phyloP scores from a whole-genome alignment of 2,888 invertebrate genomes.

The Thelaira solivaga region DNA sequence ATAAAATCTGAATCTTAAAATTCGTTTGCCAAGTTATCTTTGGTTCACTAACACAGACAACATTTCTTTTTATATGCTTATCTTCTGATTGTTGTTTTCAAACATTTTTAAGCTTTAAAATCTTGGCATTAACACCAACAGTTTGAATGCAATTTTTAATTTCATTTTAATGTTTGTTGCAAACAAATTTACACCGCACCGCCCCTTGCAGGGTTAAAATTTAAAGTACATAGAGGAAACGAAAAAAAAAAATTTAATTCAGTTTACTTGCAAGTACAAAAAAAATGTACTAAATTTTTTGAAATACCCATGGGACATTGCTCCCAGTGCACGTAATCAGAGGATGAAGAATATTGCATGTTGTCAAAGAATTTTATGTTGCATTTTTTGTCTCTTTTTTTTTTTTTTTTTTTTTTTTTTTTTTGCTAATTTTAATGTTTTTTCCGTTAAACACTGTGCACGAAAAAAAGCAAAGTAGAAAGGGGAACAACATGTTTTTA shows the following conservation, averaged over 20 bases:
- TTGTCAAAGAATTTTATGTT: conserved; percentile 22
- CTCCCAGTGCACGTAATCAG: conserved; percentile 9
- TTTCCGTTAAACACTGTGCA: neutral
- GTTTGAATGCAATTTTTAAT: too few species aligned
- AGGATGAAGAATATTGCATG: conserved; percentile 19
- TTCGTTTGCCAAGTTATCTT: too few species aligned
- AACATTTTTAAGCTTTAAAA: too few species aligned
- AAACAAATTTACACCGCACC: neutral
- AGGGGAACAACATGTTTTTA: conserved; percentile 23
- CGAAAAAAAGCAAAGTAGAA: neutral
- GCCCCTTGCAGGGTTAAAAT: neutral
- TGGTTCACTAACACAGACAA: too few species aligned
- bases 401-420: neutral
- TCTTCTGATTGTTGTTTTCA: too few species aligned
- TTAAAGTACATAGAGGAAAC: too few species aligned
- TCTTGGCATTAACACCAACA: too few species aligned
- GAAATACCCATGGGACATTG: conserved; percentile 31
- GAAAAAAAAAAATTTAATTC: too few species aligned
- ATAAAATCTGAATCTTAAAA: too few species aligned
- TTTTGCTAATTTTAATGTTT: neutral
- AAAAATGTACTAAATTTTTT: neutral
- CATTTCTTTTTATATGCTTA: too few species aligned
- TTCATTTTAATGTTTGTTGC: too few species aligned
- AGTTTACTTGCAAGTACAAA: neutral
- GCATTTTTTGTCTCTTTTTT: neutral